Conservation (phyloP, 2,113 vertebrate species). For the Anguilla japonica region DNA sequence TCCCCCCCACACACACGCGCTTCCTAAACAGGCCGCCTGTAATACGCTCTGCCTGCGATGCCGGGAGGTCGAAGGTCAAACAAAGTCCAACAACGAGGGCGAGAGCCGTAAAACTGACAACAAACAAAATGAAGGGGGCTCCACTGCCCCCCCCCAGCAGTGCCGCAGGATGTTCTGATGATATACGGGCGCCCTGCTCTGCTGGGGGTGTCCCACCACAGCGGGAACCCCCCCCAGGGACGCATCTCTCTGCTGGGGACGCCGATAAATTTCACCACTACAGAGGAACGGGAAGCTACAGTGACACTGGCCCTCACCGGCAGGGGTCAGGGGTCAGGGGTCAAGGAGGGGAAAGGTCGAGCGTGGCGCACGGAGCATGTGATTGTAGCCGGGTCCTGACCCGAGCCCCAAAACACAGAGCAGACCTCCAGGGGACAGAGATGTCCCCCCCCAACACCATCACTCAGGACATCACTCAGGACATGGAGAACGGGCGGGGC, state of each 20-base stretch:
- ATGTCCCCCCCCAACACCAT: too few species aligned
- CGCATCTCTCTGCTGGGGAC: background rate
- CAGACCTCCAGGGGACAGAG: background rate
- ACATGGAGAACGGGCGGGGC: too few species aligned
- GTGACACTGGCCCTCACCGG: background rate
- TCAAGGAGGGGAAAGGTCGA: background rate
- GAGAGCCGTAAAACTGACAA: background rate
- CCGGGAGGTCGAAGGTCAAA: background rate
- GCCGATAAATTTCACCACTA: conserved; percentile 1
- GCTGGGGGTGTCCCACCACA: background rate
- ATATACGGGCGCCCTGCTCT: too few species aligned
- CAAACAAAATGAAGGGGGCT: background rate
- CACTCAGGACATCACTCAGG: too few species aligned
- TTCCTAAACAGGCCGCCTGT: background rate
- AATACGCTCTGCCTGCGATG: background rate
- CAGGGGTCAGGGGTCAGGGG: background rate
- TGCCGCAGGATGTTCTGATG: too few species aligned
- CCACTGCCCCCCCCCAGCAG: too few species aligned
- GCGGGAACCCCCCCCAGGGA: background rate
- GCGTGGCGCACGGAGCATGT: background rate
- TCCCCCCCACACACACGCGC: too few species aligned
- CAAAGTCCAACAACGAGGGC: background rate
- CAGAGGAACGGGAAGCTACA: background rate
- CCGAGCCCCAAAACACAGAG: background rate
- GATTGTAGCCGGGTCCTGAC: conserved; percentile 16